Percentiles rank a stretch among this genome's conserved stretches.
Conservation (phyloP, 2,113 vertebrate species). For the Heterochromis multidens region DNA sequence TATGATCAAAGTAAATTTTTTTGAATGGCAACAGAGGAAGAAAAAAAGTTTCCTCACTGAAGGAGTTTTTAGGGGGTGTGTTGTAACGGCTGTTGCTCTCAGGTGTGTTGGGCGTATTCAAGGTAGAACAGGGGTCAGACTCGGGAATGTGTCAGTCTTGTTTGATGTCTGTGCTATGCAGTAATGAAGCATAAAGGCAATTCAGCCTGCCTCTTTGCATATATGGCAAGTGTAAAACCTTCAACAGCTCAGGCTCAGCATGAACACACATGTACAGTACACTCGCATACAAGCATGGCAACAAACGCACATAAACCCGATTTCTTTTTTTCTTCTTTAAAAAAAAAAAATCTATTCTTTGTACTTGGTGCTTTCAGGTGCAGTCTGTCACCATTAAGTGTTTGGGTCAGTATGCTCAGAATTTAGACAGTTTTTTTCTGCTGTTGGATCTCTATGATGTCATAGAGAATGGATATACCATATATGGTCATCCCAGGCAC, state of each 20-base stretch:
- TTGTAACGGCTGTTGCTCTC: neutral
- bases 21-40: neutral
- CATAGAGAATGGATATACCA: neutral
- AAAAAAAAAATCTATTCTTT: rapidly evolving
- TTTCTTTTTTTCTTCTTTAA: neutral
- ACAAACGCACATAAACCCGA: neutral
- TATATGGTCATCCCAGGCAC: neutral
- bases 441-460: neutral
- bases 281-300: neutral
- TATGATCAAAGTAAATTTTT: neutral
- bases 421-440: neutral
- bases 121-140: slow-evolving; percentile 12
- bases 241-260: neutral
- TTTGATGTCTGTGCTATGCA: neutral
- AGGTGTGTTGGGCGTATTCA: slow-evolving; percentile 47
- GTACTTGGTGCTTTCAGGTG: neutral
- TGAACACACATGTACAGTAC: neutral
- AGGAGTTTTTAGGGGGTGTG: slow-evolving; percentile 15
- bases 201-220: neutral
- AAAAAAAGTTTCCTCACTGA: neutral
- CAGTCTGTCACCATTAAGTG: neutral
- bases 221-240: neutral
- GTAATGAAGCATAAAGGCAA: neutral
- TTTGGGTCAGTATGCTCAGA: neutral
- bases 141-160: slow-evolving; percentile 22